These are phyloP conservation scores for Scortum barcoo DNA, from an alignment of 2,113 vertebrate species.

Conservation along the genomic window DNA sequence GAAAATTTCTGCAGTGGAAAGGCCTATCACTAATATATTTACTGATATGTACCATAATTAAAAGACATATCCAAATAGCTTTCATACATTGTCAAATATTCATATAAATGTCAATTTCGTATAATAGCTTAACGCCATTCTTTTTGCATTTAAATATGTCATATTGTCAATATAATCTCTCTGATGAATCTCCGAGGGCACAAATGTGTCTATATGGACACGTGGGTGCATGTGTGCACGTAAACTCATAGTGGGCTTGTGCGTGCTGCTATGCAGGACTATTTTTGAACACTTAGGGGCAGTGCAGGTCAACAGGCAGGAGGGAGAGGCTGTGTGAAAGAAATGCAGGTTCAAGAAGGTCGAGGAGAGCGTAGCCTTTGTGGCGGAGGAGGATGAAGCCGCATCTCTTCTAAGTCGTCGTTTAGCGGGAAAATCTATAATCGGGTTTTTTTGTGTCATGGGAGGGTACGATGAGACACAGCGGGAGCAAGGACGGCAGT, in stretches of 20 bases:
- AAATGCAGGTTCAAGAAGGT: constrained; percentile 24
- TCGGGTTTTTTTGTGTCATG: constrained; percentile 28
- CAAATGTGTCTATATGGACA: background rate
- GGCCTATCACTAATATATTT: background rate
- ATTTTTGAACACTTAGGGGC: constrained; percentile 57
- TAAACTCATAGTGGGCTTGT: background rate
- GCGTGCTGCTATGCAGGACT: constrained; percentile 26
- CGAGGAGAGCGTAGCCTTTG: constrained; percentile 7
- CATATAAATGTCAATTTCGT: background rate
- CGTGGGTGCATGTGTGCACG: background rate
- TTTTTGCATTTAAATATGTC: background rate
- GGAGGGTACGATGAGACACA: constrained; percentile 1
- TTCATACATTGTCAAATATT: background rate
- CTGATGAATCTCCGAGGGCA: background rate
- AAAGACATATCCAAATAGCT: background rate
- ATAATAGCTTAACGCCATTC: background rate
- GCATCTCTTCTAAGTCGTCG: background rate
- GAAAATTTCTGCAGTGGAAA: background rate
- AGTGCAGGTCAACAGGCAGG: constrained; percentile 48
- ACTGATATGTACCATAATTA: too few species aligned
- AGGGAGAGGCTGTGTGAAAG: background rate
- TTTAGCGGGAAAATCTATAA: constrained; percentile 6
- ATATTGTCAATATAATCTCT: background rate
- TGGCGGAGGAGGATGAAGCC: background rate
- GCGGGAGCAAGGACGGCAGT: constrained; percentile 11